A percentile compares a stretch with the other conserved stretches of the same genome.
Evolutionary conservation across 2,113 vertebrate species (phyloP).

Genomic region (Petroica traversi): DNA sequence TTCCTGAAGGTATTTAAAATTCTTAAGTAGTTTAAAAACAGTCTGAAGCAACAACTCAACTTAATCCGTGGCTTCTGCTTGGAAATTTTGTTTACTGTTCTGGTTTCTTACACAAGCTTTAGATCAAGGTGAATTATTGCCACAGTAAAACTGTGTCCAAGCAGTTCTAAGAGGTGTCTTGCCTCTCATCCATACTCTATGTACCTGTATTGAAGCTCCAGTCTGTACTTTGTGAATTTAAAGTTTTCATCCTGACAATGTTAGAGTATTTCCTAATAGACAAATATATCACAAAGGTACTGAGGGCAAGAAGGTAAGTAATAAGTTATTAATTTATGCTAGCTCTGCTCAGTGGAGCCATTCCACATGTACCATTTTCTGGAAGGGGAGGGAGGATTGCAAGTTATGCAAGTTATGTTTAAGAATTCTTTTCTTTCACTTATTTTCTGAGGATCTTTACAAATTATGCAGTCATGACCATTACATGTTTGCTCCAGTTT

Average conservation of each 20-base stretch:
- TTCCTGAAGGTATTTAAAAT: neutral
- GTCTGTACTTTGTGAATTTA: neutral
- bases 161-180: neutral
- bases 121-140: slow-evolving; percentile 23
- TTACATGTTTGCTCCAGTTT: neutral
- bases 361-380: neutral
- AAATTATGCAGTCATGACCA: neutral
- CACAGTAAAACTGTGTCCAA: neutral
- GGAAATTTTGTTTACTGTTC: neutral
- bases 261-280: neutral
- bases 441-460: neutral
- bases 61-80: neutral
- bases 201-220: neutral
- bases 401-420: neutral
- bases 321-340: neutral
- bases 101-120: neutral
- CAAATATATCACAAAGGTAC: neutral
- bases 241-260: neutral
- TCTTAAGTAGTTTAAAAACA: neutral
- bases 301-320: neutral
- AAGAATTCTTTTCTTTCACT: neutral
- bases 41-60: neutral
- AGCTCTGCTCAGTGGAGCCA: neutral
- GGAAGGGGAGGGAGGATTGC: fast-evolving
- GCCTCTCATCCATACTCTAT: neutral